A percentile compares a stretch with the other conserved stretches of the same genome.
Conservation (phyloP, 2,888 invertebrate genomes). For the Dryococelus australis region DNA sequence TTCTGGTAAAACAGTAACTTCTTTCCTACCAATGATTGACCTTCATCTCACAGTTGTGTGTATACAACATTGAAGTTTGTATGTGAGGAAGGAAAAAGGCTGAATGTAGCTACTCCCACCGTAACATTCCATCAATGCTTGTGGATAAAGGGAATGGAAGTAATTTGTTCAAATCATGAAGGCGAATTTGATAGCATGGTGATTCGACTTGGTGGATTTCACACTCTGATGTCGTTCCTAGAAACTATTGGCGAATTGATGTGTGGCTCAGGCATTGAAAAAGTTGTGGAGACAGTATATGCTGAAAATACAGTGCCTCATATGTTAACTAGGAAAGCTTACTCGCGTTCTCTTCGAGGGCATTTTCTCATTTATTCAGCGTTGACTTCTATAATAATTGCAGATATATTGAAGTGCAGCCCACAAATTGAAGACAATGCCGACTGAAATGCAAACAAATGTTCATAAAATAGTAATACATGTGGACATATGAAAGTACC, state of each 20-base stretch:
- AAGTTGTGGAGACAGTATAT: constrained; percentile 13
- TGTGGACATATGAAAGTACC: constrained; percentile 18
- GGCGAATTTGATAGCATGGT: constrained; percentile 24
- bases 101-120: constrained; percentile 13
- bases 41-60: constrained; percentile 22
- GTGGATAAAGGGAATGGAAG: constrained; percentile 27
- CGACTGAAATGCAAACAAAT: constrained; percentile 13
- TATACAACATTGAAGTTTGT: constrained; percentile 24
- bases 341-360: not conserved
- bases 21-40: constrained; percentile 24
- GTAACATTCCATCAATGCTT: constrained; percentile 17
- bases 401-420: constrained; percentile 23
- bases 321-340: constrained; percentile 17
- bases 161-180: constrained; percentile 7
- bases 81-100: constrained; percentile 21
- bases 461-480: not conserved
- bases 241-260: constrained; percentile 22
- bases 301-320: constrained; percentile 21
- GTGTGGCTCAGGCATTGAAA: constrained; percentile 18
- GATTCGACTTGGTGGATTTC: constrained; percentile 23
- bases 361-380: constrained; percentile 24
- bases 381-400: not conserved
- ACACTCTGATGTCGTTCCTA: constrained; percentile 11
- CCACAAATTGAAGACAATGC: constrained; percentile 11
- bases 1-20: constrained; percentile 21